Conservation (phyloP, 2,797 vertebrate genomes). For the Melanotaenia boesemani region DNA sequence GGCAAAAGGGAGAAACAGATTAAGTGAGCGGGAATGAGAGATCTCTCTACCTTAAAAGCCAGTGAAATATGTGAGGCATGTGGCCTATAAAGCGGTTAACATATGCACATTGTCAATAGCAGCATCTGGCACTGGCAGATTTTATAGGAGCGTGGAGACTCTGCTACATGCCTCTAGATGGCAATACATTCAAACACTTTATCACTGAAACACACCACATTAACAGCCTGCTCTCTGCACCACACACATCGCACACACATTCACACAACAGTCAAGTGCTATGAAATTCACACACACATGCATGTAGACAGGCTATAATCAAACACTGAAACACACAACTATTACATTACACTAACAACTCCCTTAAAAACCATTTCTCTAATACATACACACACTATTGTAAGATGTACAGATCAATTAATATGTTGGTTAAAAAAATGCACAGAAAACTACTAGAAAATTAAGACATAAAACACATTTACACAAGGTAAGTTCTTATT, state of each 20-base stretch:
- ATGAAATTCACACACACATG: conserved; percentile 53
- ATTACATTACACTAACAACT: conserved; percentile 75
- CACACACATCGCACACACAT: conserved; percentile 31
- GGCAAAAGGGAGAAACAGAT: conserved; percentile 78
- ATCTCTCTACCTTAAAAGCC: conserved; percentile 88
- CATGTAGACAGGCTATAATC: conserved; percentile 59
- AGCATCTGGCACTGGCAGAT: conserved; percentile 90
- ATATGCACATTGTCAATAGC: conserved; percentile 99
- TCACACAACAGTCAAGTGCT: conserved; percentile 51
- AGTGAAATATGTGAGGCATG: conserved; percentile 95
- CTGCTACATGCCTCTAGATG: conserved; percentile 96
- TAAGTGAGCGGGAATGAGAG: conserved; percentile 80
- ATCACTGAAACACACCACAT: conserved; percentile 89
- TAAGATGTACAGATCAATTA: not conserved
- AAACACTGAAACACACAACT: conserved; percentile 73
- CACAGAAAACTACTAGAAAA: conserved; percentile 13
- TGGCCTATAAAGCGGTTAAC: conserved; percentile 96
- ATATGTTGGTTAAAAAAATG: conserved; percentile 13
- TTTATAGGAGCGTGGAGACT: conserved; percentile 88
- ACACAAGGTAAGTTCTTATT: not conserved
- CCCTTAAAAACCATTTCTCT: conserved; percentile 63
- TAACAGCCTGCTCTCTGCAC: conserved; percentile 83
- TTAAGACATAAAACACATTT: not conserved
- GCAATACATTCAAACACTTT: conserved; percentile 99
- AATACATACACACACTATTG: conserved; percentile 4